A percentile compares a stretch with the other conserved stretches of the same genome.
These are phyloP conservation scores for Leptoclinus maculatus DNA, from an alignment of 2,797 vertebrate genomes.

Conservation along the genomic window DNA sequence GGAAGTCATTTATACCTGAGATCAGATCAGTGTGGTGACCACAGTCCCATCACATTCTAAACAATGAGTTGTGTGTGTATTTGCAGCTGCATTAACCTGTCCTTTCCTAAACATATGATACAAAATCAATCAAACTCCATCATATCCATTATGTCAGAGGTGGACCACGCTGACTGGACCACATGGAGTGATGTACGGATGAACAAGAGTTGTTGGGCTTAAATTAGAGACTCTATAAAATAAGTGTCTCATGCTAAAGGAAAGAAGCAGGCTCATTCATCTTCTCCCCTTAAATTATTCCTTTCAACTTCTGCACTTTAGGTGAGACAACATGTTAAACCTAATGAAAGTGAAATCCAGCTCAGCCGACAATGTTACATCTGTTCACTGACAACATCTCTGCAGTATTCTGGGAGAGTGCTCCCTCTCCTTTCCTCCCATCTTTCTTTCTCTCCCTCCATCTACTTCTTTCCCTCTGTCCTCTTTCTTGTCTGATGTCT, in stretches of 20 bases:
- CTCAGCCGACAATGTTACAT: conserved; percentile 43
- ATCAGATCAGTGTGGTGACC: background rate
- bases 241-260: background rate
- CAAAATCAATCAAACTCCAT: background rate
- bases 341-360: conserved; percentile 72
- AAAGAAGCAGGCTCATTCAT: background rate
- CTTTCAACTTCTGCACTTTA: background rate
- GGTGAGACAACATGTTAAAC: conserved; percentile 24
- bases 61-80: background rate
- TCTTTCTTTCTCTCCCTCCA: conserved; percentile 11
- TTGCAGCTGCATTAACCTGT: background rate
- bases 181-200: background rate
- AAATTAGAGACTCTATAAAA: background rate
- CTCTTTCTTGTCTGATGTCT: conserved; percentile 55
- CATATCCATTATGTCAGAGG: background rate
- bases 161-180: background rate
- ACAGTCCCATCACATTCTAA: background rate
- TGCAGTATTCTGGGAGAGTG: conserved; percentile 62
- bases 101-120: background rate
- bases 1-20: background rate
- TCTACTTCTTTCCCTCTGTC: conserved; percentile 32
- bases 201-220: background rate
- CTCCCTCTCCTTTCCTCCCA: conserved; percentile 21
- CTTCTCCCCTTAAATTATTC: conserved; percentile 4
- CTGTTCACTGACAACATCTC: conserved; percentile 75